phyloP scores from a whole-genome alignment of 2,797 vertebrate species.

The Poecilia wingei region DNA sequence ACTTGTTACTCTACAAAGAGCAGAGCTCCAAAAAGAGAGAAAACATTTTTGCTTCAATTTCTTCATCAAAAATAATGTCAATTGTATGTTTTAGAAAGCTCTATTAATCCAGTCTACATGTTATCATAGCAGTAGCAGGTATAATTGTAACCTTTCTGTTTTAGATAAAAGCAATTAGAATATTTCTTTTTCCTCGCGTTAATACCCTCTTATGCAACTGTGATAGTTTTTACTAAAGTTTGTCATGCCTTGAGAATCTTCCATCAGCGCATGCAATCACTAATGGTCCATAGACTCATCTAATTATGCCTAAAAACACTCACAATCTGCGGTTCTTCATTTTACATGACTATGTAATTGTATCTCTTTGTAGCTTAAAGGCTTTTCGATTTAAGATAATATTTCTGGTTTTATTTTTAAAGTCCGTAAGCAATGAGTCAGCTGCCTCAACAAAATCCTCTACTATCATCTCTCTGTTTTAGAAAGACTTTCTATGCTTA shows the following conservation, averaged over 20 bases:
- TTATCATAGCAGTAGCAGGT: background rate
- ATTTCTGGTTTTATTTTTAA: constrained; percentile 1
- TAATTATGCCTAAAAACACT: constrained; percentile 1
- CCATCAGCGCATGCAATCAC: background rate
- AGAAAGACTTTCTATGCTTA: constrained; percentile 23
- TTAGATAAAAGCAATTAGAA: background rate
- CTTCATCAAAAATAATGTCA: background rate
- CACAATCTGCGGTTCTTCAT: background rate
- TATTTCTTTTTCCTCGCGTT: background rate
- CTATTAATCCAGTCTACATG: background rate
- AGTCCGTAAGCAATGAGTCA: background rate
- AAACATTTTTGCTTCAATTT: background rate
- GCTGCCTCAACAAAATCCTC: constrained; percentile 33
- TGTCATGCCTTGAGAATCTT: background rate
- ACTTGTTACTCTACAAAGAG: no score
- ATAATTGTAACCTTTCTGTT: background rate
- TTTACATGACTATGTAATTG: background rate
- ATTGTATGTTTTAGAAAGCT: background rate
- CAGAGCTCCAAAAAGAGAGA: background rate
- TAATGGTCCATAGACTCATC: background rate
- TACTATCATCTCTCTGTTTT: constrained; percentile 32
- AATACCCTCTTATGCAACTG: background rate
- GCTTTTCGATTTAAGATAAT: background rate
- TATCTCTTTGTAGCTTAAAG: background rate
- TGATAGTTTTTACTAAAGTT: background rate